Conservation (phyloP, 30 jellyfish, hydroid and myxozoan genomes). For the Nemopilema nomurai region DNA sequence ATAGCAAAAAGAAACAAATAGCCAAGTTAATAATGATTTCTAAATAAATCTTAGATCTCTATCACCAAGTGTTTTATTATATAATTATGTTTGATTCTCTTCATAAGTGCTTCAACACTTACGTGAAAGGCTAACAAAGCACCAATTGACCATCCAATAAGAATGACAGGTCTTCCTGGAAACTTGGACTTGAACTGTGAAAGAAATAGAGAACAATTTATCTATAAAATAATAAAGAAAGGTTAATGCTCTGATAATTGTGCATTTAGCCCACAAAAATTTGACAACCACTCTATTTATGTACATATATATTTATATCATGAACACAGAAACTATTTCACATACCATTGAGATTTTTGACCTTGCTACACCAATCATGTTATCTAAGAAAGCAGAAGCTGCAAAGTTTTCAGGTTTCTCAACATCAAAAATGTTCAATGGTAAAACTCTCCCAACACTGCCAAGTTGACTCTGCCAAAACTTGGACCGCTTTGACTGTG, state of each 20-base stretch:
- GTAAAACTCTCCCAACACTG: slow-evolving; percentile 60
- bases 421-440: slow-evolving; percentile 73
- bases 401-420: slow-evolving; percentile 79
- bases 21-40: too few relatives aligned
- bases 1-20: too few relatives aligned
- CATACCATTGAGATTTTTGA: slow-evolving; percentile 75
- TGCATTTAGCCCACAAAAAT: too few relatives aligned
- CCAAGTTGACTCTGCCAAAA: slow-evolving; percentile 88
- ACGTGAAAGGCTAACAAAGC: slow-evolving; percentile 92
- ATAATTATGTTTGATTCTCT: too few relatives aligned
- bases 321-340: background rate
- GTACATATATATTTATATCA: background rate
- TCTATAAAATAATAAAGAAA: background rate
- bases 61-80: too few relatives aligned
- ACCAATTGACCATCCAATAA: slow-evolving; percentile 96
- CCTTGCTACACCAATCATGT: slow-evolving; percentile 81
- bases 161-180: slow-evolving; percentile 79
- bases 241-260: too few relatives aligned
- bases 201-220: background rate
- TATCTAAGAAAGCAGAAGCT: slow-evolving; percentile 75
- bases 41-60: too few relatives aligned
- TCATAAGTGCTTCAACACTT: too few relatives aligned
- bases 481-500: slow-evolving; percentile 72
- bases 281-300: too few relatives aligned
- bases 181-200: slow-evolving; percentile 69